Conservation (phyloP, 2,888 invertebrate genomes). For the Parnassius mnemosyne region DNA sequence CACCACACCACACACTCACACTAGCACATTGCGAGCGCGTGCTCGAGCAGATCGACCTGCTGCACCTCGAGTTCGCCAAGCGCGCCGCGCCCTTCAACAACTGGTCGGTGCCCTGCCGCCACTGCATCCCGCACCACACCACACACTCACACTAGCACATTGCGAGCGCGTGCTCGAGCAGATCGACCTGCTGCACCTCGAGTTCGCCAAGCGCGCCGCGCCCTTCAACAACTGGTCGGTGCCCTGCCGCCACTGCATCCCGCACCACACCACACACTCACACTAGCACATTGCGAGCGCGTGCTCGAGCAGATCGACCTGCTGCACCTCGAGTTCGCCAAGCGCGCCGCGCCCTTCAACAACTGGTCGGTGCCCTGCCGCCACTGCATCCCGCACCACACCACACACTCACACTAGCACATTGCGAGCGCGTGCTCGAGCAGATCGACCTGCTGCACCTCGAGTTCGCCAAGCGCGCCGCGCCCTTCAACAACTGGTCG, state of each 20-base stretch:
- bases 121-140: too few relatives aligned
- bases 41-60: constrained; percentile 96
- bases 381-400: too few relatives aligned
- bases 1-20: constrained; percentile 95
- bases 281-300: too few relatives aligned
- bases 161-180: too few relatives aligned
- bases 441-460: constrained; percentile 91
- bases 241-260: background rate
- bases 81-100: constrained; percentile 99
- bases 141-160: too few relatives aligned
- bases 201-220: constrained; percentile 99
- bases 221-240: constrained; percentile 97
- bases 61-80: constrained; percentile 99
- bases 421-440: too few relatives aligned
- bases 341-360: constrained; percentile 99
- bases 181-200: constrained; percentile 94
- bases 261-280: constrained; percentile 95
- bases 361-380: constrained; percentile 84
- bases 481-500: constrained; percentile 98
- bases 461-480: constrained; percentile 99
- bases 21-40: too few relatives aligned
- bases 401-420: too few relatives aligned
- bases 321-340: constrained; percentile 98
- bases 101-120: constrained; percentile 79
- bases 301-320: constrained; percentile 98